A percentile compares a stretch with the other conserved stretches of the same genome.
These are phyloP conservation scores for Augiades crinisus DNA, from an alignment of 2,888 invertebrate genomes.

Conservation along the genomic window DNA sequence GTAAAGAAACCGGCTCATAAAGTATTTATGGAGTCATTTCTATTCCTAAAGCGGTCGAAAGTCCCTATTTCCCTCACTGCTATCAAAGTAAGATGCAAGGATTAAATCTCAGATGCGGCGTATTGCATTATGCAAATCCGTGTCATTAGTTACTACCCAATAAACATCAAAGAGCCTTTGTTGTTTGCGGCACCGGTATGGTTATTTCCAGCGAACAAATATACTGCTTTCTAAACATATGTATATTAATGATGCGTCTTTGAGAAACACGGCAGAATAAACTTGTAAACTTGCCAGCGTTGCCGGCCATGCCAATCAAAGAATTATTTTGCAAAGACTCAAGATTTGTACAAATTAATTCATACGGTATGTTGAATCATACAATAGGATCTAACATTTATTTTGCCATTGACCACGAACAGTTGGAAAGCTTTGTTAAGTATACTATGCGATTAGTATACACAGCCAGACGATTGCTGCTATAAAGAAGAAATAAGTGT, in stretches of 20 bases:
- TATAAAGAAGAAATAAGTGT: too few species aligned
- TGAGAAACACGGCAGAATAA: conserved; percentile 5
- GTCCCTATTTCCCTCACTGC: conserved; percentile 1
- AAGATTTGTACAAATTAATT: background rate
- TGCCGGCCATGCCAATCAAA: background rate
- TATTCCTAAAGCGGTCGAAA: background rate
- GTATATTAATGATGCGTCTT: conserved; percentile 6
- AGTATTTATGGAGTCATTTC: background rate
- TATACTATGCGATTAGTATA: too few species aligned
- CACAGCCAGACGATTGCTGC: too few species aligned
- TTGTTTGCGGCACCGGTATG: conserved; percentile 10
- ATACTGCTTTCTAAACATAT: conserved; percentile 8
- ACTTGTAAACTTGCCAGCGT: conserved; percentile 18
- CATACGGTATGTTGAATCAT: too few species aligned
- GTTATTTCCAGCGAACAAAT: conserved; percentile 14
- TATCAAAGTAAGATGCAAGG: conserved; percentile 2
- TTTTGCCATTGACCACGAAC: too few species aligned
- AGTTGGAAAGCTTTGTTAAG: too few species aligned
- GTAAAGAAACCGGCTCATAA: too few species aligned
- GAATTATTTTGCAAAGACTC: background rate
- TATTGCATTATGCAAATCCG: conserved; percentile 15
- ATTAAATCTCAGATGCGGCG: conserved; percentile 1
- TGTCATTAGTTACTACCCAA: conserved; percentile 19
- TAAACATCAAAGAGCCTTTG: conserved; percentile 25
- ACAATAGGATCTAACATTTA: too few species aligned